phyloP scores from a whole-genome alignment of 92 coral and sea anemone genomes.

The Porites lobata region DNA sequence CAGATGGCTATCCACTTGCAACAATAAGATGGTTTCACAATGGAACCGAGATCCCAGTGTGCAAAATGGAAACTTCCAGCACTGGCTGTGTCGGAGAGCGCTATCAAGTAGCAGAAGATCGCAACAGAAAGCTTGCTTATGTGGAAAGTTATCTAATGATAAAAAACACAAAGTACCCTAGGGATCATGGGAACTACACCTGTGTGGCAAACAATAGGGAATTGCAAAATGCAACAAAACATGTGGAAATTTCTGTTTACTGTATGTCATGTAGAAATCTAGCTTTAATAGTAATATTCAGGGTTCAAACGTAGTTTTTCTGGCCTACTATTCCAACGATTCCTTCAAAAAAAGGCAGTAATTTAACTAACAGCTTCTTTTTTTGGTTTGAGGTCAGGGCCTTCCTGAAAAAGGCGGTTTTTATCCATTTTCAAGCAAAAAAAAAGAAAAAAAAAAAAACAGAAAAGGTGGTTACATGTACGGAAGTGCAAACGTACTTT shows the following conservation, averaged over 20 bases:
- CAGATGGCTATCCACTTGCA: conserved; percentile 6
- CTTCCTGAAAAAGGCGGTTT: too few species aligned
- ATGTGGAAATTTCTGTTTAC: conserved; percentile 14
- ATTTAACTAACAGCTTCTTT: too few species aligned
- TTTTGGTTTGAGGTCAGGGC: too few species aligned
- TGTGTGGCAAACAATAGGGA: conserved; percentile 65
- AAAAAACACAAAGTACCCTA: conserved; percentile 10
- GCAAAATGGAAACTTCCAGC: not conserved
- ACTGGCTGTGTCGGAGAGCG: not conserved
- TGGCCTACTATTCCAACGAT: too few species aligned
- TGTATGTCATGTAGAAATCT: conserved; percentile 24
- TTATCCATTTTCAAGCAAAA: too few species aligned
- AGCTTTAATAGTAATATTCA: not conserved
- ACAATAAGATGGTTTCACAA: conserved; percentile 17
- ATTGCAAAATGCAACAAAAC: not conserved
- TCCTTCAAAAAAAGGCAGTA: too few species aligned
- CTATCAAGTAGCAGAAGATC: not conserved
- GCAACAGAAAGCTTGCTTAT: not conserved
- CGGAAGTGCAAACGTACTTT: too few species aligned
- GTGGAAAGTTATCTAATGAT: not conserved
- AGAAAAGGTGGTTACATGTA: too few species aligned
- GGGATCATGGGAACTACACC: conserved; percentile 64
- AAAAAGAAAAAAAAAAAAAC: too few species aligned
- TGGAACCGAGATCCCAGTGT: conserved; percentile 1
- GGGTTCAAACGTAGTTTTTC: too few species aligned